Base-by-base conservation (phyloP, 2,113 vertebrate species). In the Leptocoma aspasia region DNA sequence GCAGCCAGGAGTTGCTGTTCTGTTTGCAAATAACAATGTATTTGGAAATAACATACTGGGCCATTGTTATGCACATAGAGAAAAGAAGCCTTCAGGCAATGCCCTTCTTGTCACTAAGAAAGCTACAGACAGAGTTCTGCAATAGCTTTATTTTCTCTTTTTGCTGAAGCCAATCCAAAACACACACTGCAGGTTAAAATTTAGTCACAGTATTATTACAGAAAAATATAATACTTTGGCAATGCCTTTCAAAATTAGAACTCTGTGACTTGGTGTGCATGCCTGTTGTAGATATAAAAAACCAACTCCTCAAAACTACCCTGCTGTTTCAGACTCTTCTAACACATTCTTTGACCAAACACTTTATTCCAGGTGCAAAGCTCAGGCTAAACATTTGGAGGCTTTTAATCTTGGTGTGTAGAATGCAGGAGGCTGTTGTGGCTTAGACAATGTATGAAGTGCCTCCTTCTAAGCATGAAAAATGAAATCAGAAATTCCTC, bases 1-100 rank as follows among this genome's bases (percentile, higher is more conserved):
- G 89, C 57, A 94, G 87, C 85, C 95, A 96, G 82, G 31, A 73
- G 90, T 76, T 93, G 31, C 35, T 45, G 79, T 71, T 83, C 79
- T 96, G 95, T 95, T 96, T 94, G 92, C 96, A 95, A 96, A 96
- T 95, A 96, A 95, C 93, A 95, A 94, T 93, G 52, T 92, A 66
- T 96, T 93, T 96, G 94, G 90, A 96, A 96, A 90, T 88, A 90
- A 95, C 90, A 90, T 11, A 90, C 87, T 88, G 90, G 47, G 75
- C 88, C 80, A 96, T 96, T 96, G 93, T 96, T 94, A 52, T 52
- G 68, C 71, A 60, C 15, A 26, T 4, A 44, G 50, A 37, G 22
- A 85, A 78, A 49, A 95, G 82, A 72, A 91, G 75, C 91, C 92
- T 90, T 30, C 7, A 73, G 90, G 92, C 92, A 73, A 61, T 75